Conservation (phyloP, 1,140 invertebrate genomes). For the Drosophila aff. region DNA sequence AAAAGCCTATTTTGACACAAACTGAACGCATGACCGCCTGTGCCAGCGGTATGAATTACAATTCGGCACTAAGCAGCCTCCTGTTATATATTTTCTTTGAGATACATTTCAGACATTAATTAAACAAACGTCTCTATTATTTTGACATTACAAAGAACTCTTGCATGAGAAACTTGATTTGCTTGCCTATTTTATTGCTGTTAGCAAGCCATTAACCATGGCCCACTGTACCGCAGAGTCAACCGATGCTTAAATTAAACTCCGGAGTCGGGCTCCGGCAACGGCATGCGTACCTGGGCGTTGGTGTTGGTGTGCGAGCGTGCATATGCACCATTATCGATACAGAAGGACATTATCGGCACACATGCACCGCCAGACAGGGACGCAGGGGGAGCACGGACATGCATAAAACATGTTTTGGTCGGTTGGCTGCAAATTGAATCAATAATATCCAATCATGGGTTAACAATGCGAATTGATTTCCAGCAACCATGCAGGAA, state of each 20-base stretch:
- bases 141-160: not conserved
- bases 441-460: conserved; percentile 84
- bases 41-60: no score
- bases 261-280: conserved; percentile 23
- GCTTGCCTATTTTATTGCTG: not conserved
- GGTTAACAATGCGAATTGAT: conserved; percentile 84
- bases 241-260: conserved; percentile 74
- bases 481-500: conserved; percentile 73
- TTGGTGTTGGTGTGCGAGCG: conserved; percentile 56
- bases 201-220: not conserved
- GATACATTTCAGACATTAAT: no score
- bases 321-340: conserved; percentile 75
- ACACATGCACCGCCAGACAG: conserved; percentile 27
- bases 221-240: conserved; percentile 41
- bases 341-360: conserved; percentile 70
- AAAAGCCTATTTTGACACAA: no score
- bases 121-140: not conserved
- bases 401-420: conserved; percentile 81
- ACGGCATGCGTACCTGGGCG: conserved; percentile 13
- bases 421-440: conserved; percentile 80
- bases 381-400: conserved; percentile 13
- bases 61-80: no score
- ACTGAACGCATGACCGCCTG: no score
- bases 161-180: not conserved
- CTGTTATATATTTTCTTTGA: no score